Evolutionary conservation across 2,797 vertebrate species (phyloP).

Genomic region (Melanotaenia maccullochi): DNA sequence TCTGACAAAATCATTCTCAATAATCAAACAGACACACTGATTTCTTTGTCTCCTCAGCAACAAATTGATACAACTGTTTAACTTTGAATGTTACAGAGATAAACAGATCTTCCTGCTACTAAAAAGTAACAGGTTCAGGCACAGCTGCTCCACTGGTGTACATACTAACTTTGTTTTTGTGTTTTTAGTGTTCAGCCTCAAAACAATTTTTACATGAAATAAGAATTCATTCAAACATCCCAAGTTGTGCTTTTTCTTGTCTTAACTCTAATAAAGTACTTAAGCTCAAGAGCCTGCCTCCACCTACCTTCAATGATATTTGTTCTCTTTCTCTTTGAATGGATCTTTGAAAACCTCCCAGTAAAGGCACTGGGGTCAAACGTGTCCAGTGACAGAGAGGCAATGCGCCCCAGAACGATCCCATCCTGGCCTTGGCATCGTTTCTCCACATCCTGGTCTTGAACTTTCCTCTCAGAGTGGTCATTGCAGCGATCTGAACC

Average conservation of each 20-base stretch:
- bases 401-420: constrained; percentile 82
- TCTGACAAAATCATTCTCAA: neutral
- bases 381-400: constrained; percentile 87
- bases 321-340: constrained; percentile 88
- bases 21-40: constrained; percentile 13
- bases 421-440: constrained; percentile 76
- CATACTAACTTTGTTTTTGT: neutral
- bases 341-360: constrained; percentile 89
- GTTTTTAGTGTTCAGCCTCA: too few relatives aligned
- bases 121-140: constrained; percentile 16
- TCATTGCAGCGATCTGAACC: constrained; percentile 38
- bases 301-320: constrained; percentile 90
- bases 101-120: constrained; percentile 1
- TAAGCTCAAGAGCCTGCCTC: constrained; percentile 13
- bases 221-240: too few relatives aligned
- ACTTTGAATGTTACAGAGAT: constrained; percentile 5
- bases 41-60: neutral
- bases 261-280: neutral
- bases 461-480: constrained; percentile 32
- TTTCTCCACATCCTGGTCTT: constrained; percentile 43
- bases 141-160: neutral
- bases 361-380: constrained; percentile 87
- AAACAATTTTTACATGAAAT: too few relatives aligned
- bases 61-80: constrained; percentile 10
- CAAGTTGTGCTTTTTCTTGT: too few relatives aligned